Evolutionary conservation across 1,140 invertebrate species (phyloP), one percentile per base, ranked within the genome.

Genomic region (Hyposmocoma kahamanoa): DNA sequence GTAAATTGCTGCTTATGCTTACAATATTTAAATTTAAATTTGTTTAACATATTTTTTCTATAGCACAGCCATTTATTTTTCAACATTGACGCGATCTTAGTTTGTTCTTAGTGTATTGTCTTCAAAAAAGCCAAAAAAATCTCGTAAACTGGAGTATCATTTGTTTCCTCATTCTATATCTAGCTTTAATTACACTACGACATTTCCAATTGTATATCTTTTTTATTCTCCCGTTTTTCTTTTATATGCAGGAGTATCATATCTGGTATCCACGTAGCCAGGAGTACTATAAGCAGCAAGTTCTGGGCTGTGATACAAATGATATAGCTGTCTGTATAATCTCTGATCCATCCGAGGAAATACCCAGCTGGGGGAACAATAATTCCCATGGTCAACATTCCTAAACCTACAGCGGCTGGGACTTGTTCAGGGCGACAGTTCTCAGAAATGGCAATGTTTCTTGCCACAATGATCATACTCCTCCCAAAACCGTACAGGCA

Each of bases 301-400:
- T 89, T 91, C 76, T 91, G 91, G 0, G 88, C 84, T 46, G 91
- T 89, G 53, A 92, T 89, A 39, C 90, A 91, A 0, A 88, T 59
- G 1, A 87, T 59, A 58, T 91, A 93, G 42, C 90, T 92, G 0
- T 71, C 71, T 3, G 88, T 89, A 21, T 87, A 87, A 58, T 92
- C 91, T 60, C 91, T 86, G 28, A 92, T 84, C 84, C 88, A 91
- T 24, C 92, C 93, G 11, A 93, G 77, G 47, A 92, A 66, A 54
- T 91, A 91, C 13, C 92, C 92, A 11, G 92, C 65, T 0, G 85
- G 87, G 1, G 92, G 87, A 0, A 92, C 89, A 19, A 91, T 88
- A 1, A 93, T 65, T 17, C 92, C 92, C 77, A 93, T 94, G 1
- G 87, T 87, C 15, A 94, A 88, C 92, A 94, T 93, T 46, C 90